Conservation (phyloP, 2,113 vertebrate species). For the Psophia crepitans region DNA sequence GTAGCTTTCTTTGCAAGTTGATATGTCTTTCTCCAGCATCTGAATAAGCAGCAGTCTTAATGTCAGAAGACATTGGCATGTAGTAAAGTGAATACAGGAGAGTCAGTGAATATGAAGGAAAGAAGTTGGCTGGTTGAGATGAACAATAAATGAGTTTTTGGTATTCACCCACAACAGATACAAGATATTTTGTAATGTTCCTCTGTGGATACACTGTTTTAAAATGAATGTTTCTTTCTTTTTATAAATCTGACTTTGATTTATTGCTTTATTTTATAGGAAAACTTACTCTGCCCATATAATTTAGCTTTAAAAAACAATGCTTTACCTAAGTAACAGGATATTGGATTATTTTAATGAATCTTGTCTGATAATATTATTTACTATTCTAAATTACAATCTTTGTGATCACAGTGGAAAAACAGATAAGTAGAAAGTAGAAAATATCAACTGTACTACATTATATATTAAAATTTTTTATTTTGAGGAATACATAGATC, state of each 20-base stretch:
- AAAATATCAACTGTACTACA: not conserved
- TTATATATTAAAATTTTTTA: not conserved
- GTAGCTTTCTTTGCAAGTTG: not conserved
- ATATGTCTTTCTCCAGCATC: not conserved
- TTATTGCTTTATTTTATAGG: not conserved
- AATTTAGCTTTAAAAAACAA: not conserved
- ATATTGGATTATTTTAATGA: not conserved
- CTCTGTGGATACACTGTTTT: not conserved
- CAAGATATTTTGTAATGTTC: not conserved
- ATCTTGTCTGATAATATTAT: not conserved
- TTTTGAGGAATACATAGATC: not conserved
- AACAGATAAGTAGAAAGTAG: not conserved
- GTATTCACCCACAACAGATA: not conserved
- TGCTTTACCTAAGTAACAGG: not conserved
- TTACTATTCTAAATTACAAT: not conserved
- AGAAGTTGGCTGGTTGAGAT: not conserved
- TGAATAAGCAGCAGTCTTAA: not conserved
- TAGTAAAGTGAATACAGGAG: not conserved
- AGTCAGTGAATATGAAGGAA: not conserved
- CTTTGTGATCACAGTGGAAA: not conserved
- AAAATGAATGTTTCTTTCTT: not conserved
- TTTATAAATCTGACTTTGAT: not conserved
- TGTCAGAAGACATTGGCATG: not conserved
- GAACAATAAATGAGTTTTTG: not conserved
- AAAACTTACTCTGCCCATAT: not conserved